phyloP scores from a whole-genome alignment of 64 coral and sea anemone species.

The Montipora efflorescens region DNA sequence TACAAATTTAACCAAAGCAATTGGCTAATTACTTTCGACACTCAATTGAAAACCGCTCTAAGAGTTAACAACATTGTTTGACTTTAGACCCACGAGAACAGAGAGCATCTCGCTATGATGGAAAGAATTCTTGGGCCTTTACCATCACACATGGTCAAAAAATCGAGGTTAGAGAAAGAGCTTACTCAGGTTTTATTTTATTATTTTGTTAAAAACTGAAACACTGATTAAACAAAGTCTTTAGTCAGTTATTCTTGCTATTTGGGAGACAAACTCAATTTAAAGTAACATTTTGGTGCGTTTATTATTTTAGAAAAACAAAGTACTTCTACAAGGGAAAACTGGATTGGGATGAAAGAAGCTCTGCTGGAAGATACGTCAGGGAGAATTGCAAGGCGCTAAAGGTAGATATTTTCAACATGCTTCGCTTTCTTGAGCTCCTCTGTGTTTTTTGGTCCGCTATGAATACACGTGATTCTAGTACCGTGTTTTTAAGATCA shows the following conservation, averaged over 20 bases:
- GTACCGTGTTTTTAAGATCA: no score
- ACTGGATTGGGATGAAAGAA: constrained; percentile 95
- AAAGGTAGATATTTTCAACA: constrained; percentile 44
- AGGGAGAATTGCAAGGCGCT: constrained; percentile 95
- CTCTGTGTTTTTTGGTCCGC: no score
- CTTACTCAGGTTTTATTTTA: background rate
- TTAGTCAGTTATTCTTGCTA: no score
- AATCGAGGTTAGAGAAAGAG: constrained; percentile 79
- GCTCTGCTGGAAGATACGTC: constrained; percentile 93
- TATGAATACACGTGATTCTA: no score
- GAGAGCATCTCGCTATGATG: constrained; percentile 99
- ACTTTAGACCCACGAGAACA: constrained; percentile 96
- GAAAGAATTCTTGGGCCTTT: constrained; percentile 92
- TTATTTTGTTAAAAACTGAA: no score
- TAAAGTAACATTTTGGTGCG: background rate
- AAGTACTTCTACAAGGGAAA: constrained; percentile 98
- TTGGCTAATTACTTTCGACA: no score
- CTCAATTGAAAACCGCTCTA: no score
- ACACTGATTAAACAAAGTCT: no score
- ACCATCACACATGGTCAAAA: constrained; percentile 84
- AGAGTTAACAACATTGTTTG: background rate
- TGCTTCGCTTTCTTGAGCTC: background rate
- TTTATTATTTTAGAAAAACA: constrained; percentile 79
- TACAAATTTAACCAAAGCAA: no score
- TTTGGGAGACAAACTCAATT: no score